A percentile compares a stretch with the other conserved stretches of the same genome.
These are phyloP conservation scores for Pardosa pseudoannulata DNA, from an alignment of 2,888 invertebrate species.

Conservation along the genomic window DNA sequence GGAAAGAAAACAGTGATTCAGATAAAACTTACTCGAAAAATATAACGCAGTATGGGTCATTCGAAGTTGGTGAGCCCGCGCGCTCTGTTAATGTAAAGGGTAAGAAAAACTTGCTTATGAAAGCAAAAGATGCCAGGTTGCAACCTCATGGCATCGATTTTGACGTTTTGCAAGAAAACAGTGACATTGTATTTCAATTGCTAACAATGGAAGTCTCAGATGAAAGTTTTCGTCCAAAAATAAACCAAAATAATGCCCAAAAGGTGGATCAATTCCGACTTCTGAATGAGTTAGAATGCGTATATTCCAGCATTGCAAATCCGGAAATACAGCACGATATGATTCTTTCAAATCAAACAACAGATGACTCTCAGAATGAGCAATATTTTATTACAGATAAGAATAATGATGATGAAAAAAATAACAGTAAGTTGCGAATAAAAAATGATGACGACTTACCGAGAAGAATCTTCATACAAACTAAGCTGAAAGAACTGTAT, in stretches of 20 bases:
- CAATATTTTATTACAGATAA: neutral
- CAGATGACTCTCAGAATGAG: neutral
- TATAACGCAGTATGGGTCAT: neutral
- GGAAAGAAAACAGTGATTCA: neutral
- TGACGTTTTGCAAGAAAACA: conserved; percentile 1
- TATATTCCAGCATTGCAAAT: conserved; percentile 1
- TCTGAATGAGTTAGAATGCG: conserved; percentile 21
- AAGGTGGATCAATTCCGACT: conserved; percentile 14
- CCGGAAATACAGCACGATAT: neutral
- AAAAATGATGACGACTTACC: conserved; percentile 22
- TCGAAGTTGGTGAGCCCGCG: neutral
- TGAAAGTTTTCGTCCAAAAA: neutral
- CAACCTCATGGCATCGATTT: neutral
- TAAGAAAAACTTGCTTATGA: no score
- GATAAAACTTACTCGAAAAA: neutral
- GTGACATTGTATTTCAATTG: conserved; percentile 18
- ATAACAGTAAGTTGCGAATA: no score
- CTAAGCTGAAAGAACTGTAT: conserved; percentile 30
- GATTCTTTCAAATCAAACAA: neutral
- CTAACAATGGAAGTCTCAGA: conserved; percentile 16
- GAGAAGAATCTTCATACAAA: conserved; percentile 16
- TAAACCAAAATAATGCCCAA: neutral
- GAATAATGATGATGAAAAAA: neutral
- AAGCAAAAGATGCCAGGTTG: no score
- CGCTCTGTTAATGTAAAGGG: no score